phyloP scores from a whole-genome alignment of 23 tunicate genomes.

The Styela plicata region DNA sequence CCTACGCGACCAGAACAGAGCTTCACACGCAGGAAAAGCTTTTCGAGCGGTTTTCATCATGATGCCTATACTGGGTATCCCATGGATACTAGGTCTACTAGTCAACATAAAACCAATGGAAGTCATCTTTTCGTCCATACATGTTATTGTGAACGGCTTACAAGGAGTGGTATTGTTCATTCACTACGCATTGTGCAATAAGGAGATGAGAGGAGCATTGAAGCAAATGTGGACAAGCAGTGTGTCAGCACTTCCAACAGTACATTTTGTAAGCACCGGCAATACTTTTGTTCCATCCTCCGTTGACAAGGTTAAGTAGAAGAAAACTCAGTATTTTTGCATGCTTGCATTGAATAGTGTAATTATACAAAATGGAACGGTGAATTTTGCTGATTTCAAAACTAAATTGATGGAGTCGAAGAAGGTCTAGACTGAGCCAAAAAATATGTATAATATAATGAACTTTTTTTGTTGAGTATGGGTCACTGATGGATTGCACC shows the following conservation, averaged over 20 bases:
- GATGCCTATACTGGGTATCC: slow-evolving; percentile 22
- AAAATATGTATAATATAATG: too few relatives aligned
- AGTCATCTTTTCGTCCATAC: background rate
- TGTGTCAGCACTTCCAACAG: background rate
- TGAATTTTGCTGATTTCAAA: too few relatives aligned
- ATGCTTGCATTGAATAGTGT: too few relatives aligned
- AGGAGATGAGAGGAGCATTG: slow-evolving; percentile 15
- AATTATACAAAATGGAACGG: too few relatives aligned
- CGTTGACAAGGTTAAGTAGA: background rate
- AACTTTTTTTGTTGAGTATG: too few relatives aligned
- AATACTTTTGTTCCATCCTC: background rate
- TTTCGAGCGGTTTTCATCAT: slow-evolving; percentile 17
- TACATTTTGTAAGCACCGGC: slow-evolving; percentile 9
- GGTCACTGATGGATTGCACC: too few relatives aligned
- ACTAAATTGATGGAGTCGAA: too few relatives aligned
- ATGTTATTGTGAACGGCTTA: slow-evolving; percentile 10
- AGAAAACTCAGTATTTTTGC: too few relatives aligned
- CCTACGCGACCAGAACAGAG: slow-evolving; percentile 3
- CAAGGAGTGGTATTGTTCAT: slow-evolving; percentile 20
- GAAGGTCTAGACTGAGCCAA: too few relatives aligned
- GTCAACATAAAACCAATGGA: slow-evolving; percentile 7
- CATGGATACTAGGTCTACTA: slow-evolving; percentile 16
- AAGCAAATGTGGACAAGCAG: background rate
- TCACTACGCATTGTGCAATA: slow-evolving; percentile 12
- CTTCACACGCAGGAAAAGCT: slow-evolving; percentile 19